Evolutionary conservation across 2,888 invertebrate genomes (phyloP).

Genomic region (Clepsis dumicolana): DNA sequence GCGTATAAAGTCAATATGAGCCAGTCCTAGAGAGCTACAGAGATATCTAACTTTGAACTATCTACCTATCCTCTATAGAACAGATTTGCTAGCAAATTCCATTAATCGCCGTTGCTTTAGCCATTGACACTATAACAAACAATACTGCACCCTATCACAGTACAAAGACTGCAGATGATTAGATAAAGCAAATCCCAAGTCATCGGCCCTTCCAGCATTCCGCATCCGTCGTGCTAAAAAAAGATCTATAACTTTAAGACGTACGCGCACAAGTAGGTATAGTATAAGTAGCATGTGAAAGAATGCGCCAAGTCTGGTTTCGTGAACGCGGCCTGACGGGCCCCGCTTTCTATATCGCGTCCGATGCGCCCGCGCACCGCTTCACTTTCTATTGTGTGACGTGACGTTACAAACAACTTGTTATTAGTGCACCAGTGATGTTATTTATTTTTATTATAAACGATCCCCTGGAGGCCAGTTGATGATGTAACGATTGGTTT

Average conservation of each 20-base stretch:
- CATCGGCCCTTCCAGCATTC: constrained; percentile 12
- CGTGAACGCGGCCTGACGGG: constrained; percentile 64
- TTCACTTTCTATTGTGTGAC: constrained; percentile 83
- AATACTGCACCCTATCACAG: background rate
- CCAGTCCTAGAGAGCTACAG: background rate
- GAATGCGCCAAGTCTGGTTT: constrained; percentile 72
- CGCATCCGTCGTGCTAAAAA: constrained; percentile 5
- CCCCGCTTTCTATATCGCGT: constrained; percentile 80
- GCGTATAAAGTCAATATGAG: background rate
- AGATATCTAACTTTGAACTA: too few species aligned
- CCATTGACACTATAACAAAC: background rate
- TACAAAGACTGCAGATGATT: background rate
- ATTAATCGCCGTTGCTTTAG: background rate
- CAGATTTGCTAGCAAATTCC: background rate
- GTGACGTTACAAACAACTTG: constrained; percentile 54
- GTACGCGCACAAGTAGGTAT: constrained; percentile 7
- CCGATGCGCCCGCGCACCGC: constrained; percentile 76
- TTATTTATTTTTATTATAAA: constrained; percentile 13
- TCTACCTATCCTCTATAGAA: background rate
- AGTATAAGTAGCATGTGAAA: constrained; percentile 57
- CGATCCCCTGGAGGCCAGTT: background rate
- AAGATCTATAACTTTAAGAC: constrained; percentile 6
- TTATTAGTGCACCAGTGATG: constrained; percentile 19
- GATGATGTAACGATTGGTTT: constrained; percentile 7
- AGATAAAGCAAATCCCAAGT: constrained; percentile 9